These are phyloP conservation scores for Tamandua tetradactyla DNA, from an alignment of 2,797 vertebrate genomes.

Conservation along the genomic window DNA sequence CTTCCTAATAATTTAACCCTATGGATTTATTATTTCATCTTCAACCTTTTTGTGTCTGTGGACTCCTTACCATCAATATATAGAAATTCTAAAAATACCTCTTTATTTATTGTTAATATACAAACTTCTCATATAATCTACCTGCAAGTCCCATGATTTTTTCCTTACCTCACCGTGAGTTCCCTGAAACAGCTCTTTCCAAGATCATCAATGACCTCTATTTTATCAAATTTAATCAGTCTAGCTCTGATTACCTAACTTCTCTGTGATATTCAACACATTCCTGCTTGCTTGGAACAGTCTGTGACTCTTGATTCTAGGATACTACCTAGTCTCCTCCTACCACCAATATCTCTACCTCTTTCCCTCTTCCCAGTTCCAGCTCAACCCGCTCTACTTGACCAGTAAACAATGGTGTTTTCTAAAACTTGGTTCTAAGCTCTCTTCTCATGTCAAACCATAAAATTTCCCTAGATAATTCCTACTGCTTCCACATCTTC, in stretches of 20 bases:
- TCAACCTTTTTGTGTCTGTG: background rate
- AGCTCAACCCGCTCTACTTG: background rate
- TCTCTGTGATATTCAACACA: background rate
- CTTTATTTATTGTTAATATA: conserved; percentile 30
- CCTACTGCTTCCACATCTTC: background rate
- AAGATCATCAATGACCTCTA: background rate
- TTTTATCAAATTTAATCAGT: background rate
- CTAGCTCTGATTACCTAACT: background rate
- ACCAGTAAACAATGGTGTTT: background rate
- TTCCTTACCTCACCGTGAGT: background rate
- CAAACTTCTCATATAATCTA: background rate
- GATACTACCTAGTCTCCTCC: background rate
- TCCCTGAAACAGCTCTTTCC: background rate
- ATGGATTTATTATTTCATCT: background rate
- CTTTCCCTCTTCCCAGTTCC: background rate
- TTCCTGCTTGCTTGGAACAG: background rate
- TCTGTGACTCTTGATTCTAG: background rate
- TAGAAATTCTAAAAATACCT: conserved; percentile 28
- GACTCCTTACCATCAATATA: background rate
- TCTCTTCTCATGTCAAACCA: background rate
- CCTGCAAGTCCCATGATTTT: background rate
- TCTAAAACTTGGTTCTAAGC: background rate
- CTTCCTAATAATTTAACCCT: background rate
- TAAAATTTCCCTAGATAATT: background rate
- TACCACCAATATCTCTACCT: background rate